Base-by-base conservation (phyloP, 1,140 invertebrate genomes). In the Drosophila eugracilis region DNA sequence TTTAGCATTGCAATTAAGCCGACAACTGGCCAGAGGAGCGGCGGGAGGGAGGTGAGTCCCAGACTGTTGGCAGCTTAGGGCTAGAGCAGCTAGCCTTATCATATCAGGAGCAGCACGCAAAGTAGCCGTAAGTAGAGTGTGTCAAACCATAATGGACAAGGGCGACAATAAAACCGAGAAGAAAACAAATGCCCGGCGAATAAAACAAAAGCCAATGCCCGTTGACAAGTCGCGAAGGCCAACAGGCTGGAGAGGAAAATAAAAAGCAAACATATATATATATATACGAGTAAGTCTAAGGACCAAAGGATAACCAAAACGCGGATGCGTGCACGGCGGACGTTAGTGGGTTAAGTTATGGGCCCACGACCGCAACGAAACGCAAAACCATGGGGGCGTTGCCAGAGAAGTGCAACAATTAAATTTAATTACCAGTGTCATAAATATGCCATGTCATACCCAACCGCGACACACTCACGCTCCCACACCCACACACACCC, bases 361-460 rank as follows among this genome's bases (percentile, higher is more conserved):
- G 60, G 55, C 48, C 66, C 55, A 36, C 34, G 58, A 69, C 78
- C 78, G 78, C 78, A 79, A 59, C 66, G 66, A 72, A 78, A 79
- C 70, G 69, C 37, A 17, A 50, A 42, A 42, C 39, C 22, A 48
- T 12, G 37, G 44, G 66, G 66, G 34, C 69, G 54, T 59, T 15
- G 69, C 44, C 45, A 49, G 54, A 75, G 80, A 89, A 86, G 83
- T 88, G 83, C 83, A 86, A 86, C 83, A 86, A 86, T 86, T 86
- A 86, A 86, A 86, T 83, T 86, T 86, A 86, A 86, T 86, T 88
- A 86, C 83, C 78, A 83, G 70, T 88, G 83, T 88, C 81, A 86
- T 86, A 86, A 86, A 86, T 86, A 86, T 86, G 83, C 83, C 81
- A 88, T 57, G 57, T 55, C 78, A 74, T 49, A 54, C 53, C 69